These are phyloP conservation scores for Syngnathus floridae DNA, from an alignment of 2,113 vertebrate species.

Conservation along the genomic window DNA sequence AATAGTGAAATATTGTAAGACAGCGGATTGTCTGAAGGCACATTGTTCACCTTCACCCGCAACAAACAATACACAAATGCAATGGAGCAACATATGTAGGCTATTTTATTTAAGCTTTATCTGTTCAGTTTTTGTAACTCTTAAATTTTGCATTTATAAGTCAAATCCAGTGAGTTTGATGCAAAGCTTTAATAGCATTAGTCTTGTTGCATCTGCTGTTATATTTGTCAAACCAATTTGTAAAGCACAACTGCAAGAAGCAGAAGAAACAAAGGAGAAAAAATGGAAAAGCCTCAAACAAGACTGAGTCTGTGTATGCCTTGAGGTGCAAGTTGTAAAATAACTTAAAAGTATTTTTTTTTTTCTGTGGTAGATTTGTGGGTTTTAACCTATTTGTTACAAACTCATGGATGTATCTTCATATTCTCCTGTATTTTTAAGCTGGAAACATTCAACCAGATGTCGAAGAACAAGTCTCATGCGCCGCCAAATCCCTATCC, in stretches of 20 bases:
- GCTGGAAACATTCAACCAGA: constrained; percentile 52
- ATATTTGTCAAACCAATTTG: not conserved
- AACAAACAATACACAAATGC: not conserved
- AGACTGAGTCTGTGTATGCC: not conserved
- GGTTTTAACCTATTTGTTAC: not conserved
- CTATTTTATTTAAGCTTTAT: not conserved
- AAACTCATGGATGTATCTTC: not conserved
- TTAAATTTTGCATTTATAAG: not conserved
- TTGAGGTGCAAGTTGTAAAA: not conserved
- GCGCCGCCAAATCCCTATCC: not conserved
- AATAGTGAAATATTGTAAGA: not conserved
- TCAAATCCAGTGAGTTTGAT: not conserved
- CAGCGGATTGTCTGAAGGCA: not conserved
- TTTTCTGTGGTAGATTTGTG: not conserved
- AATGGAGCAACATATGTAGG: not conserved
- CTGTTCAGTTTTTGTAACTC: not conserved
- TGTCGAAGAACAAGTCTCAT: constrained; percentile 16
- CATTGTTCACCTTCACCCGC: not conserved
- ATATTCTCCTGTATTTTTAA: constrained; percentile 5
- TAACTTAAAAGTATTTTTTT: not conserved
- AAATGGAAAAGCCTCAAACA: not conserved
- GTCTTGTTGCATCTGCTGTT: not conserved
- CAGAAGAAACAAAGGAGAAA: not conserved
- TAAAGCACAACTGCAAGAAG: not conserved
- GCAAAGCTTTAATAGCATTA: not conserved